Evolutionary conservation across 2,888 invertebrate genomes (phyloP).

Genomic region (Ophonus ardosiacus): DNA sequence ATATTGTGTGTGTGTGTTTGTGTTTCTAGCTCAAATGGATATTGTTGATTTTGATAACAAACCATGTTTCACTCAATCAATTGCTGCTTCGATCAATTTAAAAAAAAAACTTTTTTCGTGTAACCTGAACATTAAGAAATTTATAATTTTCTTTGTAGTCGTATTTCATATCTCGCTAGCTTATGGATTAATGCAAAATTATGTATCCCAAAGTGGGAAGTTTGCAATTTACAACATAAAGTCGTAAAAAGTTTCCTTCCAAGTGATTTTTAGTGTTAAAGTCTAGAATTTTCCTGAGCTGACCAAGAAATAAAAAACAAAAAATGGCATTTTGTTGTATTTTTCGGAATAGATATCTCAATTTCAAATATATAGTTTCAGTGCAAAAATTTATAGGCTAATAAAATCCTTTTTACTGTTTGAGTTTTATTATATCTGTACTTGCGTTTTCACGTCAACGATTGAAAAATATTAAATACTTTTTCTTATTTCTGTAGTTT

Average conservation of each 20-base stretch:
- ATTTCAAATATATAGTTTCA: slow-evolving; percentile 64
- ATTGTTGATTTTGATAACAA: no score
- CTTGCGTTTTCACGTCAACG: slow-evolving; percentile 76
- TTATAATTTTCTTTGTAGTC: no score
- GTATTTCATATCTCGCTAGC: no score
- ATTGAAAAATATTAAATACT: slow-evolving; percentile 72
- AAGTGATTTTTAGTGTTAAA: slow-evolving; percentile 30
- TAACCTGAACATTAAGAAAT: no score
- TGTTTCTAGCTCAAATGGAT: no score
- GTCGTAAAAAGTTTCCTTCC: slow-evolving; percentile 34
- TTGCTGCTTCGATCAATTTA: no score
- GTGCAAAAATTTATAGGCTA: slow-evolving; percentile 73
- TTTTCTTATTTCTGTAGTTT: slow-evolving; percentile 72
- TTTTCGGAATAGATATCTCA: slow-evolving; percentile 64
- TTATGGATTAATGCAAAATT: slow-evolving; percentile 28
- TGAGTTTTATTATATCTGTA: slow-evolving; percentile 76
- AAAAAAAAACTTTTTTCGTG: no score
- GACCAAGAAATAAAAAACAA: slow-evolving; percentile 51
- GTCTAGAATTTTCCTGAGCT: slow-evolving; percentile 29
- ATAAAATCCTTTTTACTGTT: slow-evolving; percentile 75
- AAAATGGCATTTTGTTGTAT: slow-evolving; percentile 59
- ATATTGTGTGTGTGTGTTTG: no score
- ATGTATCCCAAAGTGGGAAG: slow-evolving; percentile 33
- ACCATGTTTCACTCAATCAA: no score
- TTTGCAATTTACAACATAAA: slow-evolving; percentile 25